Conservation (phyloP, 2,888 invertebrate species). For the Endotricha flammealis region DNA sequence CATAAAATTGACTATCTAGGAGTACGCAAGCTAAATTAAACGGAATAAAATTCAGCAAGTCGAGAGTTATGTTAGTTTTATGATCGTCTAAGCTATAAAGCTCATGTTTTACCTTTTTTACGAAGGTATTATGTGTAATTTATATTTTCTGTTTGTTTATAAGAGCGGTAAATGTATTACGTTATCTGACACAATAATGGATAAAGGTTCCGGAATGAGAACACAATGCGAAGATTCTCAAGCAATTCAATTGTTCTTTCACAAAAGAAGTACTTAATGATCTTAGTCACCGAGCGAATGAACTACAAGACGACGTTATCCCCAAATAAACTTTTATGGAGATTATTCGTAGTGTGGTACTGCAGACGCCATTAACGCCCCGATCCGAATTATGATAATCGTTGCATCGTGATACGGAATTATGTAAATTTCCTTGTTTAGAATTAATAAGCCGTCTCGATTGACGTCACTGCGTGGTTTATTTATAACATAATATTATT, state of each 20-base stretch:
- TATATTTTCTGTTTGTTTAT: constrained; percentile 4
- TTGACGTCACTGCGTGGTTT: constrained; percentile 21
- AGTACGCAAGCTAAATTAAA: constrained; percentile 7
- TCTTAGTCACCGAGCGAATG: constrained; percentile 20
- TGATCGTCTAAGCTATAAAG: background rate
- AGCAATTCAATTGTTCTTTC: constrained; percentile 38
- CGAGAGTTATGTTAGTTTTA: constrained; percentile 1
- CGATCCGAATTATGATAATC: constrained; percentile 38
- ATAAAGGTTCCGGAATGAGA: constrained; percentile 10
- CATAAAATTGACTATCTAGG: constrained; percentile 2
- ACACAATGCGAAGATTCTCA: constrained; percentile 32
- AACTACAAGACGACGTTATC: constrained; percentile 1
- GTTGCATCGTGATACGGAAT: constrained; percentile 35
- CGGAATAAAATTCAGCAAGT: constrained; percentile 1
- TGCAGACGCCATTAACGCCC: too few relatives aligned
- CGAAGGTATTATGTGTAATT: background rate
- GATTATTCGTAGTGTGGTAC: constrained; percentile 16
- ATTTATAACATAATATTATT: too few relatives aligned
- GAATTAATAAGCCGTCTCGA: constrained; percentile 28
- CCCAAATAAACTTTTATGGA: background rate
- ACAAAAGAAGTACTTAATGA: constrained; percentile 24
- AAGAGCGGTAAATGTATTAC: constrained; percentile 2
- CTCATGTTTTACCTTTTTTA: constrained; percentile 1
- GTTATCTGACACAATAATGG: constrained; percentile 6
- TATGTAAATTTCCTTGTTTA: constrained; percentile 37